These are phyloP conservation scores for Tenodera sinensis DNA, from an alignment of 2,888 invertebrate genomes.

Conservation along the genomic window DNA sequence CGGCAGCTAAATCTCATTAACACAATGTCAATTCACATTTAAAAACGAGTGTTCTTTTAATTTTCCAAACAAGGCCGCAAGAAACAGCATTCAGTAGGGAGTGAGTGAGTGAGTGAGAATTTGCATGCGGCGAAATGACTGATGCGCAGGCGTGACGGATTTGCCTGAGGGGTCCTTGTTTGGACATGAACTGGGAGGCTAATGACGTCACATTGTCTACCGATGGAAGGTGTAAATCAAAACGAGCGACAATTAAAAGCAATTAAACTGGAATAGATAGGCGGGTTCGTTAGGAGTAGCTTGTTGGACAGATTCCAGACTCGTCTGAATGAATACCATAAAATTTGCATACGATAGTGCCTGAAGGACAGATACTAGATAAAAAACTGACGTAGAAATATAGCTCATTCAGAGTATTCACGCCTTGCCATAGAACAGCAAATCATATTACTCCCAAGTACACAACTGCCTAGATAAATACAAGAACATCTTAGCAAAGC, in stretches of 20 bases:
- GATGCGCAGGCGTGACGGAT: not conserved
- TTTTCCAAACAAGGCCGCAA: not conserved
- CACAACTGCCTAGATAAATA: too few species aligned
- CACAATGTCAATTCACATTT: not conserved
- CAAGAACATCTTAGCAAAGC: too few species aligned
- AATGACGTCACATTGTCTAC: not conserved
- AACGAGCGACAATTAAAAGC: not conserved
- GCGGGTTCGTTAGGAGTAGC: not conserved
- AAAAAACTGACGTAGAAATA: not conserved
- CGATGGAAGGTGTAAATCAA: not conserved
- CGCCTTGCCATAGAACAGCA: not conserved
- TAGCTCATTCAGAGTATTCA: not conserved
- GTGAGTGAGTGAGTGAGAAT: not conserved
- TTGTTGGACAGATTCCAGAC: not conserved
- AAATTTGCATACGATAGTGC: not conserved
- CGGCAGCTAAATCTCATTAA: not conserved
- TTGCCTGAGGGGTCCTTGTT: not conserved
- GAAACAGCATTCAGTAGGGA: not conserved
- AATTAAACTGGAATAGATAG: not conserved
- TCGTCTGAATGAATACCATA: not conserved
- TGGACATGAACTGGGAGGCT: not conserved
- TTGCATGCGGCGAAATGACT: not conserved
- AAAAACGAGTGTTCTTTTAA: constrained; percentile 1
- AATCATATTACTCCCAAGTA: not conserved
- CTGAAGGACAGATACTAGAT: not conserved